Base-by-base conservation (phyloP, 2,797 vertebrate species). In the Lacerta viridis region DNA sequence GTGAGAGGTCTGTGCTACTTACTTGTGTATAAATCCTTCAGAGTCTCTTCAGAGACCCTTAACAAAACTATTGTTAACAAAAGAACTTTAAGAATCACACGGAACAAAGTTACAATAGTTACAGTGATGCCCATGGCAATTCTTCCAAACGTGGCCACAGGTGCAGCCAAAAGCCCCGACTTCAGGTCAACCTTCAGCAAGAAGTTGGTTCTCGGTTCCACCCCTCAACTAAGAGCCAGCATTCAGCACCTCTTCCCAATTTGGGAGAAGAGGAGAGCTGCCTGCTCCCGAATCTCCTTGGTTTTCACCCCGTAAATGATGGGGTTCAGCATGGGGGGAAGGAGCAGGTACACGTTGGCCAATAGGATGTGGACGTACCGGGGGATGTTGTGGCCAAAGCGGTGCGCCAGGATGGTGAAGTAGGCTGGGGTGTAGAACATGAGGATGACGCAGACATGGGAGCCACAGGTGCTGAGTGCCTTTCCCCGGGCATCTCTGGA, bases 261-360 rank as follows among this genome's bases (percentile, higher is more conserved):
- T 39, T 20, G 64, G 2, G 29, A n/a, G 23, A 43, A 29, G 25
- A 83, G 1, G 1, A 1, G 15, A 18, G 7, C 64, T 27, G 43
- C 3, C 1, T 41, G 36, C 27, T 20, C 36, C 64, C 25, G 33
- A 29, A 88, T 39, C 61, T 68, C 39, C 25, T 76, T 76, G 1
- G 71, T 93, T 82, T 90, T 94, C 7, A 87, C 55, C 64, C 91
- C 84, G 8, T 93, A 94, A 71, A 95, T 90, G 5, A 93, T 89
- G 29, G 93, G 90, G 59, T 92, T 94, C 39, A 94, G 55, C 84
- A 91, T 75, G 18, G 90, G 89, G 13, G 92, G 91, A 11, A 90
- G 46, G 3, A 50, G 46, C 59, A 43, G 94, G 71, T 68, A 93
- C 80, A 90, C 41, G n/a, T 89, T 92, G 36, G 92, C 93, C 68